Conservation (phyloP, 2,888 invertebrate genomes). For the Copidosoma aretas region DNA sequence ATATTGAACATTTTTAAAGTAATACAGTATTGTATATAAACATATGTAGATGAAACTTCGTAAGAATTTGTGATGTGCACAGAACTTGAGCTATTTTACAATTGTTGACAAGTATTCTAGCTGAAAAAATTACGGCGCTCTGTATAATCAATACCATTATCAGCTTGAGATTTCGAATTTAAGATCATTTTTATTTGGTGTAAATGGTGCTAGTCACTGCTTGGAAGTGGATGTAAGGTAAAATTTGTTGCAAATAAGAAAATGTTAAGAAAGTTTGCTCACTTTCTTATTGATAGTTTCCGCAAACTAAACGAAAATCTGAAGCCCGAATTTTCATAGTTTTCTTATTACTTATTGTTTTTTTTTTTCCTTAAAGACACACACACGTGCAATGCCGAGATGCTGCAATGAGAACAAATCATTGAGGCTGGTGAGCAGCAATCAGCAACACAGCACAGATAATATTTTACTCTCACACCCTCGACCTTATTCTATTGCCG, state of each 20-base stretch:
- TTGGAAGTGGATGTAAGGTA: slow-evolving; percentile 35
- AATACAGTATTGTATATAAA: slow-evolving; percentile 10
- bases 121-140: slow-evolving; percentile 15
- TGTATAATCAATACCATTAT: slow-evolving; percentile 12
- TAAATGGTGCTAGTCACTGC: slow-evolving; percentile 38
- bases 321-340: not conserved
- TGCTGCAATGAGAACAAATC: slow-evolving; percentile 61
- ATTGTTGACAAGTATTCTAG: slow-evolving; percentile 11
- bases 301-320: too few species aligned
- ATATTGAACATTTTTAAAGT: slow-evolving; percentile 33
- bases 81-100: slow-evolving; percentile 7
- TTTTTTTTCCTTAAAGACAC: slow-evolving; percentile 33
- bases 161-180: slow-evolving; percentile 36
- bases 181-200: slow-evolving; percentile 16
- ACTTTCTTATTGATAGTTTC: not conserved
- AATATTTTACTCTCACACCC: slow-evolving; percentile 55
- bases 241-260: not conserved
- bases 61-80: slow-evolving; percentile 28
- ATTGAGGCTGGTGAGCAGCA: slow-evolving; percentile 59
- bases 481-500: slow-evolving; percentile 53
- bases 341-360: not conserved
- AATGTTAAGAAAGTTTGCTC: not conserved
- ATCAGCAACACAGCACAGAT: slow-evolving; percentile 52
- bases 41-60: slow-evolving; percentile 14
- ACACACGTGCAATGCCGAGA: slow-evolving; percentile 62